phyloP scores from a whole-genome alignment of 2,113 vertebrate genomes.

The Myocastor coypus region DNA sequence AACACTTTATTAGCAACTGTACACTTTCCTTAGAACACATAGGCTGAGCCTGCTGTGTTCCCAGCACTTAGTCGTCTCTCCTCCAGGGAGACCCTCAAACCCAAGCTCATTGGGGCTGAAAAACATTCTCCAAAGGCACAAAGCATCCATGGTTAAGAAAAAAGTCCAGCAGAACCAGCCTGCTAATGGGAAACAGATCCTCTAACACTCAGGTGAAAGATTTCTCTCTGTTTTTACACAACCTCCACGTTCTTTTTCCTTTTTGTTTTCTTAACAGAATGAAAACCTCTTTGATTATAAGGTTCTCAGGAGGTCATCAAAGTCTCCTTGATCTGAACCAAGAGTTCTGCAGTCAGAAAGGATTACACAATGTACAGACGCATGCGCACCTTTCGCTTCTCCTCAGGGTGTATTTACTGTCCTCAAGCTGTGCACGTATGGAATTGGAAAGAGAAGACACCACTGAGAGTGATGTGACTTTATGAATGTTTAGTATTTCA shows the following conservation, averaged over 20 bases:
- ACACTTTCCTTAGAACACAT: slow-evolving; percentile 59
- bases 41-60: slow-evolving; percentile 71
- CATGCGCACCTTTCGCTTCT: neutral
- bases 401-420: neutral
- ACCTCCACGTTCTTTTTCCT: neutral
- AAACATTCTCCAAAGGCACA: slow-evolving; percentile 65
- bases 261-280: neutral
- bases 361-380: neutral
- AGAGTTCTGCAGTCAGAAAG: slow-evolving; percentile 34
- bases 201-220: slow-evolving; percentile 62
- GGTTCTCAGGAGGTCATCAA: slow-evolving; percentile 42
- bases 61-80: slow-evolving; percentile 60
- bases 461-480: neutral
- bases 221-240: neutral
- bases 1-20: slow-evolving; percentile 82
- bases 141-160: slow-evolving; percentile 69
- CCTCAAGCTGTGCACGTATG: neutral
- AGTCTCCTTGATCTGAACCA: slow-evolving; percentile 40
- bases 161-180: slow-evolving; percentile 59
- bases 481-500: neutral
- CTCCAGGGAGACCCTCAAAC: slow-evolving; percentile 69
- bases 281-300: slow-evolving; percentile 65
- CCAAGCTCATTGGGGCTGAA: slow-evolving; percentile 68
- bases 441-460: slow-evolving; percentile 15
- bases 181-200: slow-evolving; percentile 72